Evolutionary conservation across 2,888 invertebrate genomes (phyloP), one percentile per base, ranked within the genome.

Genomic region (Brachyptera putata): DNA sequence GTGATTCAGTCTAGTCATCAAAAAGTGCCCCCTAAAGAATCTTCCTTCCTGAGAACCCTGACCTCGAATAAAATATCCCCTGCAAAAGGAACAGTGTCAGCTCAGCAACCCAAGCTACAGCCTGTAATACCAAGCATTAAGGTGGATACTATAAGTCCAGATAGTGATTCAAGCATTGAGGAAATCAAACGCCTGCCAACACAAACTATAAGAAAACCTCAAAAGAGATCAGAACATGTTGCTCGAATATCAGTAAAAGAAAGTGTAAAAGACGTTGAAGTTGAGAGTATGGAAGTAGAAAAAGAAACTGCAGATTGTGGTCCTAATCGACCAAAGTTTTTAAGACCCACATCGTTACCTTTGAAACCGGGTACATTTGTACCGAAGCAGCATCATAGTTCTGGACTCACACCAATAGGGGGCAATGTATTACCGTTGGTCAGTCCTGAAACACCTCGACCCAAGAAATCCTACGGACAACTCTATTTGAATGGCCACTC

Each of bases 381-480:
- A 3, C 85, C 89, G 7, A 91, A 91, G 73, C 84, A 85, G 60
- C 88, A 89, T 72, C 89, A 89, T 69, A 89, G 90, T 0, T 84
- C 89, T 49, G 90, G 90, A 1, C 89, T 90, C 1, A 89, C 87
- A 58, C 86, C 87, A 50, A 61, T 56, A 26, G 59, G 62, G 30
- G 43, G 61, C 43, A 88, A 89, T 69, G 91, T 91, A 56, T 80
- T 90, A 76, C 87, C 91, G 9, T 76, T 95, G 56, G 89, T 94
- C 53, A 93, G 92, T 63, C 94, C 95, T 0, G 94, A 95, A 75
- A 95, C 94, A 0, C 94, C 94, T 9, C 79, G 94, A 14, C 91
- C 92, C 1, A 89, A 89, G 39, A 94, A 94, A 73, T 88, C 91
- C 26, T 93, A 91, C 71, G 89, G 91, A 43, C 93, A 95, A 73